phyloP scores from a whole-genome alignment of 1,140 invertebrate genomes.

The Cotesia vestalis region DNA sequence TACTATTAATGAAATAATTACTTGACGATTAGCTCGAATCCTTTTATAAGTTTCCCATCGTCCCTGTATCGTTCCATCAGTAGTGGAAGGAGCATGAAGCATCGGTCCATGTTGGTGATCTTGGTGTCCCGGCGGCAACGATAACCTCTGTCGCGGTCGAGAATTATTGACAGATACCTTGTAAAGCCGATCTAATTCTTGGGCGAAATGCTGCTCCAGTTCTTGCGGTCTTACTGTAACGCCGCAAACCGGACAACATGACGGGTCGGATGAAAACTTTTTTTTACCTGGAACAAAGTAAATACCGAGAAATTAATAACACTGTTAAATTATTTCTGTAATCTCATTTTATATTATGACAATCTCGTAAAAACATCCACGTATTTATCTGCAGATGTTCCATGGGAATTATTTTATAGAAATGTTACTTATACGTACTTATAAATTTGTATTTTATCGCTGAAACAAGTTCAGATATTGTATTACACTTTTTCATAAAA shows the following conservation, averaged over 20 bases:
- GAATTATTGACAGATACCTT: slow-evolving; percentile 67
- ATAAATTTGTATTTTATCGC: too few relatives aligned
- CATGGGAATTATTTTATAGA: too few relatives aligned
- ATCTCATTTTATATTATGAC: too few relatives aligned
- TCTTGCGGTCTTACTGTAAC: slow-evolving; percentile 78
- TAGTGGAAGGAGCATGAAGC: slow-evolving; percentile 65
- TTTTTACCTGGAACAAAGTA: slow-evolving; percentile 58
- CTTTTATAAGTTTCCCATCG: slow-evolving; percentile 87
- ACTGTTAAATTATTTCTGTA: too few relatives aligned
- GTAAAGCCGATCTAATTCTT: slow-evolving; percentile 80
- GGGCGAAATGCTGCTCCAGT: slow-evolving; percentile 77
- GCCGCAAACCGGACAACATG: slow-evolving; percentile 83
- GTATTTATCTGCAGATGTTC: too few relatives aligned
- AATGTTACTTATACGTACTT: too few relatives aligned
- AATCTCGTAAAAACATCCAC: too few relatives aligned
- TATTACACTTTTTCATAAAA: too few relatives aligned
- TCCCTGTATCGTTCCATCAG: slow-evolving; percentile 74
- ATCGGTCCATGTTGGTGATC: slow-evolving; percentile 64
- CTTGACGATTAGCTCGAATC: slow-evolving; percentile 82
- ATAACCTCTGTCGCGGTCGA: slow-evolving; percentile 62
- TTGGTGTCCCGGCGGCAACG: slow-evolving; percentile 62
- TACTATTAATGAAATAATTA: slow-evolving; percentile 58
- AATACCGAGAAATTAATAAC: slow-evolving; percentile 4
- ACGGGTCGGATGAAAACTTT: slow-evolving; percentile 69
- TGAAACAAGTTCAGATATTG: too few relatives aligned